These are phyloP conservation scores for Orthosia gothica DNA, from an alignment of 2,888 invertebrate species.

Conservation along the genomic window DNA sequence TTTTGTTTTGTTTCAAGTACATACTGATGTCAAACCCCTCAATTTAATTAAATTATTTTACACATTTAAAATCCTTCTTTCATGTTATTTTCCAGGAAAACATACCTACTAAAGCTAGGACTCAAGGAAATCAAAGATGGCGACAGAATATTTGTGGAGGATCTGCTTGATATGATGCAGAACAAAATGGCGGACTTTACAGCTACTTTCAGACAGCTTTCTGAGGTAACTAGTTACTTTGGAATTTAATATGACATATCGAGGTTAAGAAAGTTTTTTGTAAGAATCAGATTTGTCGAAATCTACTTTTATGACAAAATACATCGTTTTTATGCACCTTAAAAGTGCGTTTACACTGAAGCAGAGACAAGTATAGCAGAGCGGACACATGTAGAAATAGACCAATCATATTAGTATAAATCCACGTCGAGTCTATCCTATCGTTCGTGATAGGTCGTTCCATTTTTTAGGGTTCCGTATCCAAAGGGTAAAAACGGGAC, in stretches of 20 bases:
- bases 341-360: neutral
- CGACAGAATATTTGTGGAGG: slow-evolving; percentile 78
- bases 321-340: neutral
- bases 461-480: too few relatives aligned
- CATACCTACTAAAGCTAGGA: slow-evolving; percentile 79
- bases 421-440: neutral
- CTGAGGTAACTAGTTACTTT: slow-evolving; percentile 81
- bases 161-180: slow-evolving; percentile 81
- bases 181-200: slow-evolving; percentile 84
- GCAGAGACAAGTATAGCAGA: neutral
- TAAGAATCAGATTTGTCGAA: too few relatives aligned
- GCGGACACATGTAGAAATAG: neutral
- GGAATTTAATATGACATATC: too few relatives aligned
- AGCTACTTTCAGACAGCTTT: slow-evolving; percentile 83
- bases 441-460: too few relatives aligned
- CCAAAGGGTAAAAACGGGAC: too few relatives aligned
- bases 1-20: neutral
- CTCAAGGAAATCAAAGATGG: slow-evolving; percentile 75
- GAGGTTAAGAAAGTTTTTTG: too few relatives aligned
- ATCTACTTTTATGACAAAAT: neutral
- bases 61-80: neutral
- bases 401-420: neutral
- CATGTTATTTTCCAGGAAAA: slow-evolving; percentile 68
- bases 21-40: too few relatives aligned
- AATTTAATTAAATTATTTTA: too few relatives aligned